Percentiles rank a stretch among this genome's conserved stretches.
These are phyloP conservation scores for Apocheima hispidaria DNA, from an alignment of 2,888 invertebrate species.

Conservation along the genomic window DNA sequence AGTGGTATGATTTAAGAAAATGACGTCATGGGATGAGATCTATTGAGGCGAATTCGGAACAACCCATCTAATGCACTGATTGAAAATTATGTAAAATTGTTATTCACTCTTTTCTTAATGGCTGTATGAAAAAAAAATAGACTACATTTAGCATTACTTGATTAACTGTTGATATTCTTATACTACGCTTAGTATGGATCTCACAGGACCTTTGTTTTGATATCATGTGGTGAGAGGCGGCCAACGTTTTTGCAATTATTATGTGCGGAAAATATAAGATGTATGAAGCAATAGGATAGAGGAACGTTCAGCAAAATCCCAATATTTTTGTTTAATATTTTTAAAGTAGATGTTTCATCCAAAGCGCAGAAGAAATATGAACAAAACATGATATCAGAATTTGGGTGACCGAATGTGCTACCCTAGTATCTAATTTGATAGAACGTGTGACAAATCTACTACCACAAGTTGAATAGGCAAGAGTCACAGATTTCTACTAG, in stretches of 20 bases:
- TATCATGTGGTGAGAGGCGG: constrained; percentile 63
- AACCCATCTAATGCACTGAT: not conserved
- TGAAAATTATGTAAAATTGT: not conserved
- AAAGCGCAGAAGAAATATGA: too few species aligned
- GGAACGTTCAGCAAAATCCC: not conserved
- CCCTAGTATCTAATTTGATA: too few species aligned
- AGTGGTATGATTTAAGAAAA: too few species aligned
- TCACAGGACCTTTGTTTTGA: constrained; percentile 72
- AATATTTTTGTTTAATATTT: too few species aligned
- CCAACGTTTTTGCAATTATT: constrained; percentile 61
- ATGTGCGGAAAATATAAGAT: constrained; percentile 45
- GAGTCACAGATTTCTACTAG: too few species aligned
- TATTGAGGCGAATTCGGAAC: too few species aligned
- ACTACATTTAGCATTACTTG: not conserved
- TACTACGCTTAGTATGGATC: constrained; percentile 62
- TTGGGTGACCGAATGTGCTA: too few species aligned
- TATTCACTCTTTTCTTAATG: not conserved
- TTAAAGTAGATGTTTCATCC: too few species aligned
- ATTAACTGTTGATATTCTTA: constrained; percentile 17
- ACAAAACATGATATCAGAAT: too few species aligned
- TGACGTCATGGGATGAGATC: too few species aligned
- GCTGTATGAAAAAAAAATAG: not conserved
- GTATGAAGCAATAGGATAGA: constrained; percentile 10
- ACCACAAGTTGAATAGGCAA: too few species aligned
- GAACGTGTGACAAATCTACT: too few species aligned